These are phyloP conservation scores for Zaprionus lachaisei DNA, from an alignment of 1,140 invertebrate species.

Conservation along the genomic window DNA sequence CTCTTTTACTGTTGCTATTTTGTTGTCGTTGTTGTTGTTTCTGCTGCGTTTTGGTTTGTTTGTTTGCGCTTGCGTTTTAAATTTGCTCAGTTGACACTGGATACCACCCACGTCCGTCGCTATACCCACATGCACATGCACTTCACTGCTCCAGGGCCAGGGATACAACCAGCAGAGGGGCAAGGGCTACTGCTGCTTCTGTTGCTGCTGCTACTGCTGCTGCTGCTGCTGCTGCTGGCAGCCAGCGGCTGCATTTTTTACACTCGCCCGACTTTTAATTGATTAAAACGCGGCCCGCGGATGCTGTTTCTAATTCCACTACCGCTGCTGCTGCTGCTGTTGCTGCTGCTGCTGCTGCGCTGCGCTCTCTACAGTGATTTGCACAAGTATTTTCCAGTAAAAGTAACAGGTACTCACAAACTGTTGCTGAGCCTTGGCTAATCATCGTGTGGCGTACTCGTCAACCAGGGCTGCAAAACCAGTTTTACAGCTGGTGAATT, in stretches of 20 bases:
- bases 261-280: constrained; percentile 49
- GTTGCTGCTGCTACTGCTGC: constrained; percentile 1
- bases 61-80: constrained; percentile 52
- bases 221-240: constrained; percentile 41
- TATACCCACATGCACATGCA: constrained; percentile 16
- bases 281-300: constrained; percentile 39
- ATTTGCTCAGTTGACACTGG: constrained; percentile 45
- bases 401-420: constrained; percentile 7
- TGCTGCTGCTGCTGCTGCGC: constrained; percentile 37
- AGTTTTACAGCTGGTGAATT: background rate
- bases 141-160: constrained; percentile 14
- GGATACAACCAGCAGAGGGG: constrained; percentile 2
- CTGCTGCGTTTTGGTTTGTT: constrained; percentile 33
- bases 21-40: background rate
- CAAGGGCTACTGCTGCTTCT: constrained; percentile 24
- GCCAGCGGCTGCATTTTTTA: constrained; percentile 48
- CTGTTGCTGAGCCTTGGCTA: background rate
- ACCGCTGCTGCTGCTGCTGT: background rate
- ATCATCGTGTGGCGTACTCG: background rate
- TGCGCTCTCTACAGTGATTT: constrained; percentile 15
- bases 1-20: constrained; percentile 17
- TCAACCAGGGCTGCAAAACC: background rate
- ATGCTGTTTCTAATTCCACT: constrained; percentile 28
- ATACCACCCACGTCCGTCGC: constrained; percentile 38
- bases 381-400: constrained; percentile 6